Evolutionary conservation across 2,888 invertebrate species (phyloP).

Genomic region (Drosophila maculinotata): DNA sequence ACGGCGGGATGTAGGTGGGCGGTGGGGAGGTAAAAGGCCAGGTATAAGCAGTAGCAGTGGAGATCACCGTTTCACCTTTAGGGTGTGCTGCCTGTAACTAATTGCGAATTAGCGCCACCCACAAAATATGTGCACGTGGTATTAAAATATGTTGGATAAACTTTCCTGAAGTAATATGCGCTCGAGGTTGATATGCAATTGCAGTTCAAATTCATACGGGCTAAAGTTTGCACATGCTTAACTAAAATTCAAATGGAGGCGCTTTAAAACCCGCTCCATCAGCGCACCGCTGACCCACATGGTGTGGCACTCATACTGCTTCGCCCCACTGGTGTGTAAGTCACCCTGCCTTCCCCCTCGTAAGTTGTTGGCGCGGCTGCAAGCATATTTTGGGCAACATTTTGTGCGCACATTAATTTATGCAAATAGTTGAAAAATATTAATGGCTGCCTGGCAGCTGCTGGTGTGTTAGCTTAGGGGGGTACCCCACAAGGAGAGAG

Average conservation of each 20-base stretch:
- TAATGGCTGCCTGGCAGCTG: conserved; percentile 70
- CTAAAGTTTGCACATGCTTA: conserved; percentile 53
- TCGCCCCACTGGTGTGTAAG: background rate
- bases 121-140: conserved; percentile 33
- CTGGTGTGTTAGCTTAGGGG: conserved; percentile 21
- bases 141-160: conserved; percentile 52
- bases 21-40: background rate
- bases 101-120: conserved; percentile 49
- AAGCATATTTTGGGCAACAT: conserved; percentile 71
- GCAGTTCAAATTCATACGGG: conserved; percentile 67
- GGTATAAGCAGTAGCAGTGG: conserved; percentile 35
- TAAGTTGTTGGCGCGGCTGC: conserved; percentile 23
- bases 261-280: conserved; percentile 60
- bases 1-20: background rate
- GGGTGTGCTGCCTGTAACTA: conserved; percentile 43
- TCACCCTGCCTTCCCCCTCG: conserved; percentile 4
- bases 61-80: conserved; percentile 28
- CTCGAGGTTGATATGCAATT: conserved; percentile 60
- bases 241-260: conserved; percentile 56
- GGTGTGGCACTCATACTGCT: conserved; percentile 10
- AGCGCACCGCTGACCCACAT: conserved; percentile 42
- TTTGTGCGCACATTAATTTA: conserved; percentile 77
- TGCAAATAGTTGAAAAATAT: conserved; percentile 79
- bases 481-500: background rate
- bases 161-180: conserved; percentile 48